Evolutionary conservation across 2,888 invertebrate species (phyloP).

Genomic region (Euzophera pinguis): DNA sequence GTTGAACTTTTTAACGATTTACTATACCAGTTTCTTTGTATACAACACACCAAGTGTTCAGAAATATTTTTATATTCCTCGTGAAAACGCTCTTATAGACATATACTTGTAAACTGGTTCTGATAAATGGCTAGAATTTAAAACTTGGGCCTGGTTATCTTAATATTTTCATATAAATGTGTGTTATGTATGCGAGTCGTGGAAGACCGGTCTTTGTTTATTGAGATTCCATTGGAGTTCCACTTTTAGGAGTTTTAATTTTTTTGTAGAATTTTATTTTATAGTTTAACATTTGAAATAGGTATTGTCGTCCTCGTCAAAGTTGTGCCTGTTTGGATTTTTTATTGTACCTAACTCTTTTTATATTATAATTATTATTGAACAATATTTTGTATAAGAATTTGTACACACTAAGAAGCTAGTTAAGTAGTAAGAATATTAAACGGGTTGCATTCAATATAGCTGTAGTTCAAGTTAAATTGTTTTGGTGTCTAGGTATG

Average conservation of each 20-base stretch:
- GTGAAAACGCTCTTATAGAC: conserved; percentile 23
- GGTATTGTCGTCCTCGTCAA: background rate
- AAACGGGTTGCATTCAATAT: too few relatives aligned
- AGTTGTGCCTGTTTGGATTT: too few relatives aligned
- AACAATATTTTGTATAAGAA: too few relatives aligned
- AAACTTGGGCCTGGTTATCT: conserved; percentile 24
- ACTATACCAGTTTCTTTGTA: conserved; percentile 18
- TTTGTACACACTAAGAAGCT: too few relatives aligned
- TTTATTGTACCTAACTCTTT: too few relatives aligned
- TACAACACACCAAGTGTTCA: conserved; percentile 14
- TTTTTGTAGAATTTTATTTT: background rate
- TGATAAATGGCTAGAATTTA: conserved; percentile 26
- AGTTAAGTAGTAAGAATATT: too few relatives aligned
- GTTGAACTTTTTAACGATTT: conserved; percentile 18
- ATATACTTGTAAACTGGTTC: conserved; percentile 25
- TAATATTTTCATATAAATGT: conserved; percentile 55
- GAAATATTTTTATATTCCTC: conserved; percentile 15
- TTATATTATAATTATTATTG: too few relatives aligned
- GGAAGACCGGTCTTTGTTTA: conserved; percentile 52
- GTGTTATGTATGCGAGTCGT: conserved; percentile 28
- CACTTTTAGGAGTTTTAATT: conserved; percentile 8
- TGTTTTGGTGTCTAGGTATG: too few relatives aligned
- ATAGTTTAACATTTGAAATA: background rate
- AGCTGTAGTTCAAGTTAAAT: too few relatives aligned
- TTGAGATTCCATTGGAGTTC: conserved; percentile 32